These are phyloP conservation scores for Candoia aspera DNA, from an alignment of 2,113 vertebrate species.

Conservation along the genomic window DNA sequence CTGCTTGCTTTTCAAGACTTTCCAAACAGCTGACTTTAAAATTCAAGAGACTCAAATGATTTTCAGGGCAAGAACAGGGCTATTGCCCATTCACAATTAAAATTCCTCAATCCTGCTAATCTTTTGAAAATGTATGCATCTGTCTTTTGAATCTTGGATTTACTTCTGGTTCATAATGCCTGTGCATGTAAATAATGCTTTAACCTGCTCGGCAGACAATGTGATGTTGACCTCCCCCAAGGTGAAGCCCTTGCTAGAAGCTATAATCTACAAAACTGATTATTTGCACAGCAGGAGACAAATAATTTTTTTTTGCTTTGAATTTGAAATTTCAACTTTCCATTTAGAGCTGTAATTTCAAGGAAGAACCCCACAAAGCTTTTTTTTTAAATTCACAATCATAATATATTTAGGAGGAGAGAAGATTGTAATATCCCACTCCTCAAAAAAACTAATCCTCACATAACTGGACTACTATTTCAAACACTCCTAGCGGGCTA, in stretches of 20 bases:
- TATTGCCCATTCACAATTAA: not conserved
- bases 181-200: not conserved
- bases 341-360: constrained; percentile 15
- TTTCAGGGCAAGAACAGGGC: not conserved
- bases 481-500: not conserved
- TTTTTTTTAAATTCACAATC: constrained; percentile 16
- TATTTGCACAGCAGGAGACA: constrained; percentile 24
- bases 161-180: not conserved
- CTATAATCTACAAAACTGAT: constrained; percentile 13
- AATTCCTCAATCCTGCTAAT: not conserved
- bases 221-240: constrained; percentile 14
- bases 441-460: not conserved
- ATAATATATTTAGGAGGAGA: constrained; percentile 3
- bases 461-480: not conserved
- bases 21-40: not conserved
- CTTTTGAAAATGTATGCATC: not conserved
- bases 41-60: not conserved
- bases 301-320: not conserved
- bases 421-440: not conserved
- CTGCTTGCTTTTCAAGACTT: not conserved
- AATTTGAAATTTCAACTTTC: constrained; percentile 13
- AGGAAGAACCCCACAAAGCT: not conserved
- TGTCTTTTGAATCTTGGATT: constrained; percentile 25
- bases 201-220: not conserved
- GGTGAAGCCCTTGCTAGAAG: constrained; percentile 15